Percentiles rank a stretch among this genome's conserved stretches.
Evolutionary conservation across 2,797 vertebrate genomes (phyloP).

Genomic region (Anabas testudineus): DNA sequence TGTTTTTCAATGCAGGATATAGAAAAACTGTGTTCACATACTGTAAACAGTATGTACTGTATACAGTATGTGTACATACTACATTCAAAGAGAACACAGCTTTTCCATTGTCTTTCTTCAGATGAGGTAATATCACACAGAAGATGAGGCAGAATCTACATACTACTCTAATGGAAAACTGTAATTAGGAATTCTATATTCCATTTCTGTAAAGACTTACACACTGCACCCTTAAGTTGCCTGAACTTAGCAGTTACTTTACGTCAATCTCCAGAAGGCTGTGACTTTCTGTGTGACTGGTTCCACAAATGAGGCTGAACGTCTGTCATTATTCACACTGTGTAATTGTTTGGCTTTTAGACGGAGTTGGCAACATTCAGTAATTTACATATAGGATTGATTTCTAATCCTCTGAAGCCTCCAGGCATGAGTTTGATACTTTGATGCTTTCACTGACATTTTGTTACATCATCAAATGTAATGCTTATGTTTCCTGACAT

Average conservation of each 20-base stretch:
- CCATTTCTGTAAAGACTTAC: no score
- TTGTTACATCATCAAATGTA: conserved; percentile 7
- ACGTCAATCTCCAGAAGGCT: background rate
- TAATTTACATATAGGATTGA: background rate
- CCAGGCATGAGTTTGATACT: background rate
- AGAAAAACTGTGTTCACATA: no score
- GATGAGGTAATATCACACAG: no score
- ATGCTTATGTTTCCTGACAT: background rate
- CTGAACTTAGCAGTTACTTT: background rate
- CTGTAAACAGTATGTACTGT: no score
- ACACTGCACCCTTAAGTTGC: background rate
- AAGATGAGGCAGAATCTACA: no score
- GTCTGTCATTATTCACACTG: background rate
- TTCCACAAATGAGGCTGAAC: background rate
- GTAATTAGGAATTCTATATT: no score
- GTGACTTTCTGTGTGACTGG: background rate
- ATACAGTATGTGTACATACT: no score
- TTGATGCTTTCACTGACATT: conserved; percentile 3
- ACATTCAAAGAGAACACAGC: no score
- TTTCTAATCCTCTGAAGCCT: background rate
- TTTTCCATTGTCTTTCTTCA: no score
- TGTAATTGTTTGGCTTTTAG: background rate
- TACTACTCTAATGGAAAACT: no score
- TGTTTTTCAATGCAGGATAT: background rate
- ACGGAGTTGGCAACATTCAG: background rate